Conservation (phyloP, 2,113 vertebrate genomes). For the Equus quagga region DNA sequence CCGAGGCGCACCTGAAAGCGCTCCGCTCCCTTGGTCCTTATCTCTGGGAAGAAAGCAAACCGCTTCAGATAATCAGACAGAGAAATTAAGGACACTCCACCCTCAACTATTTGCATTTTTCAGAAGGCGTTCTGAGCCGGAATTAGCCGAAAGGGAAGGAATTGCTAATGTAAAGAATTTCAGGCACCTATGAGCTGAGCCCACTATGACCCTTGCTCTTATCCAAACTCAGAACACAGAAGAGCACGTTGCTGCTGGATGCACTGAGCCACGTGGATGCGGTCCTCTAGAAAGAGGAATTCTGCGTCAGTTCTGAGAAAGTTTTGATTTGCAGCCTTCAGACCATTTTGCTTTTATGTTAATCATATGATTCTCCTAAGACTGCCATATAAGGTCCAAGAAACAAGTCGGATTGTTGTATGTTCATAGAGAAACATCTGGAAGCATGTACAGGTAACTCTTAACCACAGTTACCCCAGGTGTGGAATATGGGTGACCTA, state of each 20-base stretch:
- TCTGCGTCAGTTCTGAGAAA: slow-evolving; percentile 30
- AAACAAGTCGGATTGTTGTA: slow-evolving; percentile 14
- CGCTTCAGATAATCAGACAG: background rate
- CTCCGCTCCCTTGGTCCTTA: background rate
- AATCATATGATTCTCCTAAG: background rate
- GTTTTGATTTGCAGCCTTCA: slow-evolving; percentile 12
- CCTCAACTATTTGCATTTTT: background rate
- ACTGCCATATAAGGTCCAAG: background rate
- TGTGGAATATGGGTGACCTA: background rate
- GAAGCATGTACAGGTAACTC: background rate
- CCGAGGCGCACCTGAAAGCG: background rate
- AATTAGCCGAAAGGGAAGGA: background rate
- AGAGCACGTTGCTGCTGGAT: background rate
- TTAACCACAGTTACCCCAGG: background rate
- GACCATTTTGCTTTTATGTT: slow-evolving; percentile 26
- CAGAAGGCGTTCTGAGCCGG: background rate
- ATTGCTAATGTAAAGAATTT: background rate
- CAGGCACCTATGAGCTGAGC: background rate
- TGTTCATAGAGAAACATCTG: slow-evolving; percentile 27
- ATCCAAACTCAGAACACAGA: background rate
- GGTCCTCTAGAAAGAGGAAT: background rate
- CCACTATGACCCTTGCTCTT: background rate
- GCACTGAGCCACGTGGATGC: background rate
- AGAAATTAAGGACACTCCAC: slow-evolving; percentile 8
- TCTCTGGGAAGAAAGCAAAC: background rate